Evolutionary conservation across 2,888 invertebrate species (phyloP).

Genomic region (Chymomyza caudatula): DNA sequence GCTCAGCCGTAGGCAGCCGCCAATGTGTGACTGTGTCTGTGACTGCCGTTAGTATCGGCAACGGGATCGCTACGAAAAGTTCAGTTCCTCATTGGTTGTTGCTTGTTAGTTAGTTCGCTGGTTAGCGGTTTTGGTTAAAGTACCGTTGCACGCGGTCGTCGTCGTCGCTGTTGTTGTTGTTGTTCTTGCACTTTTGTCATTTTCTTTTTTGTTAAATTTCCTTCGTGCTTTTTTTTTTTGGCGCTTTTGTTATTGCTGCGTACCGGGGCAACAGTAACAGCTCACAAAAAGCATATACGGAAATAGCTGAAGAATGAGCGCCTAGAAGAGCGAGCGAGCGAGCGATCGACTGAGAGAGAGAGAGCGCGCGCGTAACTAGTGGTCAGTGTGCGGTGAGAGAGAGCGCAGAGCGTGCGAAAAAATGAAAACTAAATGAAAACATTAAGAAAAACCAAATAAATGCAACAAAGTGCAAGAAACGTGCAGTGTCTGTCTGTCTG

Average conservation of each 20-base stretch:
- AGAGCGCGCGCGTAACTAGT: neutral
- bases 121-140: constrained; percentile 1
- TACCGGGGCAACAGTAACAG: neutral
- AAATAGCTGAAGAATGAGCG: neutral
- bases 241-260: neutral
- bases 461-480: constrained; percentile 2
- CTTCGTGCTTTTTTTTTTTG: neutral
- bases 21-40: constrained; percentile 27
- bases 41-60: constrained; percentile 67
- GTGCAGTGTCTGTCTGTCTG: constrained; percentile 12
- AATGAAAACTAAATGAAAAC: neutral
- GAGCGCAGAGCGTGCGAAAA: neutral
- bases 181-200: neutral
- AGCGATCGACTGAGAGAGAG: too few species aligned
- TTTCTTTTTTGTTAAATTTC: neutral
- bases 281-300: too few species aligned
- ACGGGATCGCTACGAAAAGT: constrained; percentile 70
- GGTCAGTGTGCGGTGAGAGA: neutral
- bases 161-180: neutral
- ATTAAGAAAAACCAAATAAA: neutral
- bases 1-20: neutral
- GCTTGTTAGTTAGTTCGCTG: constrained; percentile 14
- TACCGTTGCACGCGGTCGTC: neutral
- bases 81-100: constrained; percentile 58
- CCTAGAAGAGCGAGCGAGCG: neutral